Conservation (phyloP, 2,113 vertebrate species). For the Labeo catla region DNA sequence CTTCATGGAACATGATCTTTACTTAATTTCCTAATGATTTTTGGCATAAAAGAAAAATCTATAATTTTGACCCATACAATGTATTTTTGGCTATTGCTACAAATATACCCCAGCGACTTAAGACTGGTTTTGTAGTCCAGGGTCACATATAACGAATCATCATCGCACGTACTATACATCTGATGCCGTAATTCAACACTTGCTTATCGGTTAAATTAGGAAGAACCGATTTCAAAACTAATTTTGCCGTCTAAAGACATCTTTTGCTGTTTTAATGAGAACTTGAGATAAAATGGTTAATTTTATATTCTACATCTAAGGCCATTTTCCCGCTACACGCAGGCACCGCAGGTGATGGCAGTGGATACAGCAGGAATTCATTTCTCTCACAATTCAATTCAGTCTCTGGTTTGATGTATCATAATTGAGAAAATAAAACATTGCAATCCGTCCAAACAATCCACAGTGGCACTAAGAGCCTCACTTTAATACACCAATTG, state of each 20-base stretch:
- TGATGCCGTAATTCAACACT: background rate
- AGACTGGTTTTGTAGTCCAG: no score
- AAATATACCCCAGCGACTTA: no score
- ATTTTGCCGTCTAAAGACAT: background rate
- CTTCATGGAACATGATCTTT: no score
- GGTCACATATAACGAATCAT: slow-evolving; percentile 14
- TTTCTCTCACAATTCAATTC: background rate
- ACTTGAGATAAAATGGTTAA: slow-evolving; percentile 29
- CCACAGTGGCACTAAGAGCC: background rate
- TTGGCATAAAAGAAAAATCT: no score
- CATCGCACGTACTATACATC: background rate
- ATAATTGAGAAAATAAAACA: background rate
- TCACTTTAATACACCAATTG: background rate
- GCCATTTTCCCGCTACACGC: slow-evolving; percentile 56
- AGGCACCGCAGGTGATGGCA: slow-evolving; percentile 72
- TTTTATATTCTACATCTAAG: slow-evolving; percentile 37
- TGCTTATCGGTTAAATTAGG: background rate
- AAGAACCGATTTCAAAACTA: slow-evolving; percentile 30
- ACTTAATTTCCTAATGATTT: no score
- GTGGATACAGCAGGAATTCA: slow-evolving; percentile 58
- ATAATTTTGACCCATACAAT: no score
- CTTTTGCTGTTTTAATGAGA: background rate
- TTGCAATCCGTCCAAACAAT: background rate
- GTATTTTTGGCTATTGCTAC: no score
- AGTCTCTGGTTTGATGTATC: background rate